Base-by-base conservation (phyloP, 2,797 vertebrate species). In the Sebastes diaconus region DNA sequence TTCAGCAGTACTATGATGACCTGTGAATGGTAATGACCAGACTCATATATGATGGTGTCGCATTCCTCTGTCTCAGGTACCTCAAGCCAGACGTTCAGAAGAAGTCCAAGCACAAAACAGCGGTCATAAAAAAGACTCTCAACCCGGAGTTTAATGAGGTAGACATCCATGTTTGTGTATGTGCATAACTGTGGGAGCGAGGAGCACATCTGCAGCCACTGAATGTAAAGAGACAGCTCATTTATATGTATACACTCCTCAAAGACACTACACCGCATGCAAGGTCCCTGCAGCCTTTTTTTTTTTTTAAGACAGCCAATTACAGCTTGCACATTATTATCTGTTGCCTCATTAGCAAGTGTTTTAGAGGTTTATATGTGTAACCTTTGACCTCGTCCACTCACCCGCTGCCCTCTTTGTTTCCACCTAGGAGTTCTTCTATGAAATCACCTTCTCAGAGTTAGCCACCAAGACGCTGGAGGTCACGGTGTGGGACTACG, bases 91-190 rank as follows among this genome's bases (percentile, higher is more conserved):
- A 98, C 1, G 91, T 97, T 81, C 96, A 97, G 84, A 98, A 98
- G 91, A 97, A 97, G 87, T 98, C 97, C 60, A 98, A 98, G 93
- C 97, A 98, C 90, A 98, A 98, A 95, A 98, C 97, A 0, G 95
- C 95, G 0, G 97, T 98, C 52, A 98, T 97, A 86, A 98, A 98
- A 93, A 98, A 97, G 93, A 98, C 97, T 1, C 95, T 98, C 32
- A 98, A 98, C 87, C 97, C 97, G 0, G 97, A 98, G 90, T 98
- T 97, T 93, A 97, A 98, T 67, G 97, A 98, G 97, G 97, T 97
- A 94, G 24, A 29, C 20, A 16, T 77, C 20, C 16, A 42, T 86
- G 42, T 88, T 22, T 79, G 22, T 87, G 77, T 77, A 7, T 58
- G 60, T 84, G 54, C 46, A 22, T 77, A 34, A 46, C 13, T 60